phyloP scores from a whole-genome alignment of 2,113 vertebrate genomes.

The Corythornis madagascariensis region DNA sequence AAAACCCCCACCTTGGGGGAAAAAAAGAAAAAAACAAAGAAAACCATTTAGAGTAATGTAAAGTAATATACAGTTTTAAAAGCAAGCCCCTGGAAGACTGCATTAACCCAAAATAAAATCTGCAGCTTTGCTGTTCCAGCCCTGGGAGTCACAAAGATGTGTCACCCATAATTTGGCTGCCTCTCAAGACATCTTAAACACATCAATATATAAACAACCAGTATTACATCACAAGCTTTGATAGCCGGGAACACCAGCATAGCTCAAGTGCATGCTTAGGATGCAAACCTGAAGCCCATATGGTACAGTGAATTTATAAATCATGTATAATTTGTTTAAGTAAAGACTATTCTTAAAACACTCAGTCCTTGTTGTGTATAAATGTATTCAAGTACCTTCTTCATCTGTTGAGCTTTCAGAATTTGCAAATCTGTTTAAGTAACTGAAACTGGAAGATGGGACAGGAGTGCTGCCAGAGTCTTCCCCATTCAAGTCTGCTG shows the following conservation, averaged over 20 bases:
- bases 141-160: neutral
- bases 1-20: slow-evolving; percentile 85
- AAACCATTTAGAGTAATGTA: neutral
- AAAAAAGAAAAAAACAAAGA: neutral
- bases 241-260: neutral
- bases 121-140: neutral
- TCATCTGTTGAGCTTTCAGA: slow-evolving; percentile 98
- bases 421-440: slow-evolving; percentile 87
- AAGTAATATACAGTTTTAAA: neutral
- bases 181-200: neutral
- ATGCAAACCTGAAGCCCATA: neutral
- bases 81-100: neutral
- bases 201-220: neutral
- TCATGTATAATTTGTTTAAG: neutral
- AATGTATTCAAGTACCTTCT: slow-evolving; percentile 83
- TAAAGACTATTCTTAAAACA: neutral
- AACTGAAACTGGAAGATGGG: slow-evolving; percentile 66
- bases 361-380: neutral
- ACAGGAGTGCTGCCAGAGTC: slow-evolving; percentile 74
- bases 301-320: neutral
- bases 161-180: too few relatives aligned
- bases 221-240: neutral
- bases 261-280: neutral
- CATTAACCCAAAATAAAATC: neutral
- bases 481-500: slow-evolving; percentile 75